A percentile compares a stretch with the other conserved stretches of the same genome.
These are phyloP conservation scores for Rhorus exstirpatorius DNA, from an alignment of 2,888 invertebrate genomes.

Conservation along the genomic window DNA sequence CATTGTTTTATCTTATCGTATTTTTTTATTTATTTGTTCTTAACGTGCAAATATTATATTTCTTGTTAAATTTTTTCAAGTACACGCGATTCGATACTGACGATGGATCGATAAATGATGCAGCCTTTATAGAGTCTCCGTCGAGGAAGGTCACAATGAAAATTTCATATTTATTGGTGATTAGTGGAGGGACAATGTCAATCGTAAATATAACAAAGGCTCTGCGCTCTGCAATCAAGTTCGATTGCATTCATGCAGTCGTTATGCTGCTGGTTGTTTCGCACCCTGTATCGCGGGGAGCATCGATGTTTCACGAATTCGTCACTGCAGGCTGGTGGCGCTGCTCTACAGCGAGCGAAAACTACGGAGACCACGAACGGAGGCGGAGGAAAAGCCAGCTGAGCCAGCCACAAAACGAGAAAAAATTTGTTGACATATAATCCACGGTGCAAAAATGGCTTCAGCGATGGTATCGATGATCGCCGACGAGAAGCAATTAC, in stretches of 20 bases:
- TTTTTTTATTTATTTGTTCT: neutral
- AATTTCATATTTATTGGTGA: slow-evolving; percentile 72
- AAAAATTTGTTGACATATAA: slow-evolving; percentile 4
- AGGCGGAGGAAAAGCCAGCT: too few species aligned
- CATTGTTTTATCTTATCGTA: slow-evolving; percentile 1
- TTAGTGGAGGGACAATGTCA: slow-evolving; percentile 57
- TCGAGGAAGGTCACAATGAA: slow-evolving; percentile 52
- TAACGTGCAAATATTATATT: too few species aligned
- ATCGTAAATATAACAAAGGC: slow-evolving; percentile 55
- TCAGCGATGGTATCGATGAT: slow-evolving; percentile 91
- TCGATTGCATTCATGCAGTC: slow-evolving; percentile 7
- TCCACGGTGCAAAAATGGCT: slow-evolving; percentile 79
- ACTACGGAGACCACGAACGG: neutral
- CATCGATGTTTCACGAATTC: neutral
- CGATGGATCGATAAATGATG: slow-evolving; percentile 41
- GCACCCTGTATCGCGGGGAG: neutral
- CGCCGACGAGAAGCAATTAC: slow-evolving; percentile 92
- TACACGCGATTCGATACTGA: slow-evolving; percentile 38
- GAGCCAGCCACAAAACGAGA: too few species aligned
- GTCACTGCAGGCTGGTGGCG: slow-evolving; percentile 12
- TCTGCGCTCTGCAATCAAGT: neutral
- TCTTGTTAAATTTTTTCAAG: slow-evolving; percentile 39
- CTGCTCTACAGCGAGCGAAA: neutral
- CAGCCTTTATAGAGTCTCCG: slow-evolving; percentile 50
- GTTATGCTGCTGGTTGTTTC: neutral